Evolutionary conservation across 2,113 vertebrate species (phyloP), one percentile per base, ranked within the genome.

Genomic region (Psammodynastes pulverulentus): DNA sequence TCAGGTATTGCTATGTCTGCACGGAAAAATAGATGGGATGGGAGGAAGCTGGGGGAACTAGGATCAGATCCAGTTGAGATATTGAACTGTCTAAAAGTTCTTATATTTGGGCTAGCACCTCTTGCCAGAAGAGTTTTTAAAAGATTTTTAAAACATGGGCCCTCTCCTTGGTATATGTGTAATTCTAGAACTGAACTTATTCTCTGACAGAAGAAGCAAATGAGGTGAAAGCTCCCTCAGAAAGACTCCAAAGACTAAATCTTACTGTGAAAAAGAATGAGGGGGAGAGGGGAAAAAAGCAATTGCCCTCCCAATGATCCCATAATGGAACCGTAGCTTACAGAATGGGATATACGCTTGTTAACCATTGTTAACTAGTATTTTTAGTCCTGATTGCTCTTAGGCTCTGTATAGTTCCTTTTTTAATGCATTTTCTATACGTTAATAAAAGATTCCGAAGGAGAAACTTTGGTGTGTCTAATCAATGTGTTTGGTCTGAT

Each of bases 371-470:
- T 98, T 98, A 99, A 99, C 98, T 97, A 97, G 98, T 98, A 97
- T 97, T 99, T 98, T 98, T 99, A 98, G 98, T 98, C 99, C 98
- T 97, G 98, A 98, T 98, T 92, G 95, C 97, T 98, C 97, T 97
- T 97, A 98, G 98, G 97, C 97, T 98, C 98, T 98, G 98, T 99
- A 99, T 98, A 99, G 98, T 98, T 98, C 98, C 98, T 99, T 99
- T 99, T 99, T 99, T 99, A 99, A 98, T 98, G 98, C 98, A 99
- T 99, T 99, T 99, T 99, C 98, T 99, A 99, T 98, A 98, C 98
- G 97, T 99, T 99, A 99, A 99, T 99, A 99, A 99, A 99, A 99
- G 98, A 98, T 98, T 98, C 96, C 92, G 97, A 98, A 98, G 96
- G 97, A 97, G 79, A 0, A 39, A 46, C 6, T 43, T 53, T 19